Conservation (phyloP, 2,113 vertebrate genomes). For the Callocephalon fimbriatum region DNA sequence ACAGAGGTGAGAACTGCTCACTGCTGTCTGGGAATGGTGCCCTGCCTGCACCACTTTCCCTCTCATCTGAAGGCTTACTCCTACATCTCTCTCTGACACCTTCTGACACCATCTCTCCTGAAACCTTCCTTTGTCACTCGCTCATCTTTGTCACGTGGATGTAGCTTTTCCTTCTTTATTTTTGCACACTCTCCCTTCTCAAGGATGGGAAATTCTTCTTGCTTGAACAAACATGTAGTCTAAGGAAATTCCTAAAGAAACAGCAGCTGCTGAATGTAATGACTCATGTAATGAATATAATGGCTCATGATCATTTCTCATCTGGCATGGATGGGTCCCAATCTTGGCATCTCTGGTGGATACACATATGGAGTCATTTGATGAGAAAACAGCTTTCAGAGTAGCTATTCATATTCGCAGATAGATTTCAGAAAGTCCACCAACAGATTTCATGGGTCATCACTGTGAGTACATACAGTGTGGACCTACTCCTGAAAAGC, state of each 20-base stretch:
- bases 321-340: not conserved
- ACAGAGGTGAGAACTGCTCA: not conserved
- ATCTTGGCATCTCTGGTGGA: not conserved
- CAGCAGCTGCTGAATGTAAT: not conserved
- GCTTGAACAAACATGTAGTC: not conserved
- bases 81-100: not conserved
- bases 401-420: not conserved
- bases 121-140: not conserved
- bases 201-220: not conserved
- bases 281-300: not conserved
- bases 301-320: not conserved
- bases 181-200: accelerated
- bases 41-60: not conserved
- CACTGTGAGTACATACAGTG: not conserved
- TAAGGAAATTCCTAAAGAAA: not conserved
- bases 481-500: not conserved
- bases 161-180: not conserved
- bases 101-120: not conserved
- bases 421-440: not conserved
- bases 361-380: not conserved
- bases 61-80: not conserved
- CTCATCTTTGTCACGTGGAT: not conserved
- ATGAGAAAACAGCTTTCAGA: not conserved
- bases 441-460: not conserved
- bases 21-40: not conserved